Percentiles rank a stretch among this genome's conserved stretches.
Evolutionary conservation across 1,140 invertebrate genomes (phyloP).

Genomic region (Conopomorpha cramerella): DNA sequence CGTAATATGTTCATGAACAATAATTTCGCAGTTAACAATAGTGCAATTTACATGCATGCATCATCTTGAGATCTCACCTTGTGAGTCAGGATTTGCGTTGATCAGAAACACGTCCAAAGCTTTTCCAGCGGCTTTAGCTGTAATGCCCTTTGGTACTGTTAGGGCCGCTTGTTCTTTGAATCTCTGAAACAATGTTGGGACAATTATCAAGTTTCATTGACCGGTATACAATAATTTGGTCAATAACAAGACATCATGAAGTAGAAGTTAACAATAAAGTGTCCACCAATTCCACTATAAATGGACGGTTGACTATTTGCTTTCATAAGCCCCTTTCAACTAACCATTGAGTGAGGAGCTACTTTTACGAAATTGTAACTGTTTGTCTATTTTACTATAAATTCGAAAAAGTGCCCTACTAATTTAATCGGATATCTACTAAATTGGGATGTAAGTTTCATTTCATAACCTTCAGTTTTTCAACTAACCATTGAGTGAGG

Average conservation of each 20-base stretch:
- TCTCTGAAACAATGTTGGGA: constrained; percentile 20
- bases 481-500: no score
- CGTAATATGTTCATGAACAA: not conserved
- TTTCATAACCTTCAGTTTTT: no score
- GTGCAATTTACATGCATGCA: not conserved
- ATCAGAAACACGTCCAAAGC: constrained; percentile 20
- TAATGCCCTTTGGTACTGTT: constrained; percentile 18
- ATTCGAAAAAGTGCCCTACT: no score
- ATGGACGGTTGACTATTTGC: not conserved
- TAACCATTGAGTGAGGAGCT: no score
- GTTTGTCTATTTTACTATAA: no score
- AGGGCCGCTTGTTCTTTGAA: constrained; percentile 17
- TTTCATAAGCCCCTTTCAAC: not conserved
- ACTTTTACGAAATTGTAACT: no score
- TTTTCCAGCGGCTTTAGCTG: constrained; percentile 26
- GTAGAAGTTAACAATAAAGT: no score
- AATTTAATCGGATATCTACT: no score
- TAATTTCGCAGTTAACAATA: not conserved
- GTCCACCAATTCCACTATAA: no score
- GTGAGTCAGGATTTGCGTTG: constrained; percentile 24
- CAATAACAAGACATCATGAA: no score
- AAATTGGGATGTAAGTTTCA: no score
- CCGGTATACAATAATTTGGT: not conserved
- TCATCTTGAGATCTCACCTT: constrained; percentile 12
- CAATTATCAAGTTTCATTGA: constrained; percentile 1